These are phyloP conservation scores for Pica pica DNA, from an alignment of 2,113 vertebrate genomes.

Conservation along the genomic window DNA sequence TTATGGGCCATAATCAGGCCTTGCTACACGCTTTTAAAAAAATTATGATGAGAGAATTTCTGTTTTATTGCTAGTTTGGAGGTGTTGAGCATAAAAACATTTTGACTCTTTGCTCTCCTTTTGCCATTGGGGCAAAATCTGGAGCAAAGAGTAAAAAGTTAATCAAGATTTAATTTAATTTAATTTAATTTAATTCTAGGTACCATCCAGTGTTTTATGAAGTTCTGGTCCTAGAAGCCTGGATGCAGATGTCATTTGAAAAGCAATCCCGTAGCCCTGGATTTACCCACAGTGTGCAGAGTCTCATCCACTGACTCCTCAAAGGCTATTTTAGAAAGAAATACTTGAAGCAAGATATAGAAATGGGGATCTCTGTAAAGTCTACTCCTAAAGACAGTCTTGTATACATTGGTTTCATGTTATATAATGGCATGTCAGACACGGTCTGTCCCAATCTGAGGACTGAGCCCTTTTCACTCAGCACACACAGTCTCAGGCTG, in stretches of 20 bases:
- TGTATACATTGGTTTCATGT: slow-evolving; percentile 53
- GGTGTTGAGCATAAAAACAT: not conserved
- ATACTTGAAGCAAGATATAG: not conserved
- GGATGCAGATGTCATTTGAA: not conserved
- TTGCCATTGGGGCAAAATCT: not conserved
- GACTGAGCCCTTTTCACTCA: not conserved
- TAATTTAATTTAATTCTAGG: not conserved
- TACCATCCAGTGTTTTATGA: not conserved
- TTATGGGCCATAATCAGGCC: not conserved
- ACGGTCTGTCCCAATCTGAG: not conserved
- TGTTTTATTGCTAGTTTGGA: not conserved
- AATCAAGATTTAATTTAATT: not conserved
- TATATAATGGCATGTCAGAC: slow-evolving; percentile 47
- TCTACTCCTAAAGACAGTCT: not conserved
- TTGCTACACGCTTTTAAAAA: not conserved
- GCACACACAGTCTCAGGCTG: not conserved
- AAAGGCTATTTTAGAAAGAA: slow-evolving; percentile 26
- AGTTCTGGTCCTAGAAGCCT: not conserved
- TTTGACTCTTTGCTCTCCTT: not conserved
- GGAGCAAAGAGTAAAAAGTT: not conserved
- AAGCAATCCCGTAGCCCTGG: not conserved
- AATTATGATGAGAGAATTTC: not conserved
- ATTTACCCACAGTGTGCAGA: not conserved
- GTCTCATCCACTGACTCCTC: not conserved
- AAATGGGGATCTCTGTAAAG: slow-evolving; percentile 20